Conservation (phyloP, 2,888 invertebrate genomes). For the Byasa hedistus region DNA sequence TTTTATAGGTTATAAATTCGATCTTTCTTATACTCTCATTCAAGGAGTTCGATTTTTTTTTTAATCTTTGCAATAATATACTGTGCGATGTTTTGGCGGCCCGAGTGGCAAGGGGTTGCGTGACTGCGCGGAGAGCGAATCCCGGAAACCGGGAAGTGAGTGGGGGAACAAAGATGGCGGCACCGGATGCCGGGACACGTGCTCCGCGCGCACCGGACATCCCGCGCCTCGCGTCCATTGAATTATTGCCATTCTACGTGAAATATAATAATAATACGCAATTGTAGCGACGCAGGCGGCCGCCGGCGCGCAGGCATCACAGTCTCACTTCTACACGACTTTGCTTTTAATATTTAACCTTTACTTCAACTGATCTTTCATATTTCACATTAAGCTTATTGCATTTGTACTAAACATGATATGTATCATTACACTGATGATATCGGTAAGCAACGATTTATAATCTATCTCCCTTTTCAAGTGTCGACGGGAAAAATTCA, state of each 20-base stretch:
- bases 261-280: slow-evolving; percentile 49
- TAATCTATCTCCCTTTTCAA: slow-evolving; percentile 18
- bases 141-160: slow-evolving; percentile 58
- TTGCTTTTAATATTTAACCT: too few species aligned
- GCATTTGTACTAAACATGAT: too few species aligned
- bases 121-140: slow-evolving; percentile 54
- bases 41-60: too few species aligned
- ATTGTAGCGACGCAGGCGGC: slow-evolving; percentile 21
- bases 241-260: slow-evolving; percentile 62
- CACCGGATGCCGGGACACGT: slow-evolving; percentile 74
- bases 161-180: slow-evolving; percentile 73
- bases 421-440: too few species aligned
- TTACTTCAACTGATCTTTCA: too few species aligned
- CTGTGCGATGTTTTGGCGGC: slow-evolving; percentile 40
- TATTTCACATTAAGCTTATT: too few species aligned
- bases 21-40: too few species aligned
- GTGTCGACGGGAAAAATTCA: slow-evolving; percentile 49
- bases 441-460: too few species aligned
- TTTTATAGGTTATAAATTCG: too few species aligned
- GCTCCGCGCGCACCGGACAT: slow-evolving; percentile 72
- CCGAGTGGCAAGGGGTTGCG: slow-evolving; percentile 67
- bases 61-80: too few species aligned
- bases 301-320: too few species aligned
- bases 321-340: too few species aligned
- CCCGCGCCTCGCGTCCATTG: slow-evolving; percentile 68